Conservation (phyloP, 1,140 invertebrate species). For the Plodia interpunctella region DNA sequence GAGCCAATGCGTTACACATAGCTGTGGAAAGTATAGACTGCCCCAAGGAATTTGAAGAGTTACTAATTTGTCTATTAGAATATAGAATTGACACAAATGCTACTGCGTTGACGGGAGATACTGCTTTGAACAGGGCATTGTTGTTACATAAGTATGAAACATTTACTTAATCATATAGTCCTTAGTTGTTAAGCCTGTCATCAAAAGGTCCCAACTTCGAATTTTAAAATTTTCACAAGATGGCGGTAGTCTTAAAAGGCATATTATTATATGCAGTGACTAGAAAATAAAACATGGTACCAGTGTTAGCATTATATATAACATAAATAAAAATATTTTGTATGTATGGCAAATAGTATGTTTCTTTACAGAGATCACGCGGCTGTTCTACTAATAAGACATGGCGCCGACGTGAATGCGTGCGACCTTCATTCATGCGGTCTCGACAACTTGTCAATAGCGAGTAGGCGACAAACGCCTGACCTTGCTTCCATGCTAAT, state of each 20-base stretch:
- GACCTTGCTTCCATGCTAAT: slow-evolving; percentile 56
- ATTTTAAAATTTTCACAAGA: too few relatives aligned
- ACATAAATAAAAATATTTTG: too few relatives aligned
- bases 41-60: slow-evolving; percentile 55
- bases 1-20: slow-evolving; percentile 77
- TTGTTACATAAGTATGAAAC: slow-evolving; percentile 58
- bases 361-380: slow-evolving; percentile 58
- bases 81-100: slow-evolving; percentile 65
- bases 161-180: slow-evolving; percentile 9
- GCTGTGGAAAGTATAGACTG: slow-evolving; percentile 67
- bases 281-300: too few relatives aligned
- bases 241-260: too few relatives aligned
- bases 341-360: too few relatives aligned
- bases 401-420: slow-evolving; percentile 70
- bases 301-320: too few relatives aligned
- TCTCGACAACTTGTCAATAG: slow-evolving; percentile 68
- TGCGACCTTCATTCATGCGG: slow-evolving; percentile 61
- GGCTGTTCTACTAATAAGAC: slow-evolving; percentile 58
- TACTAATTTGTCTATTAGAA: slow-evolving; percentile 54
- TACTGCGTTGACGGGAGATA: slow-evolving; percentile 64
- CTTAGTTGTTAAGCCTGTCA: too few relatives aligned
- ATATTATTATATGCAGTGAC: too few relatives aligned
- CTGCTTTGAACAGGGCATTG: slow-evolving; percentile 68
- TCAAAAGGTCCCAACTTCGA: too few relatives aligned
- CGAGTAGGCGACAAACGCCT: slow-evolving; percentile 41